Percentiles rank a stretch among this genome's conserved stretches.
Evolutionary conservation across 2,888 invertebrate genomes (phyloP).

Genomic region (Noctuana brunneofusca): DNA sequence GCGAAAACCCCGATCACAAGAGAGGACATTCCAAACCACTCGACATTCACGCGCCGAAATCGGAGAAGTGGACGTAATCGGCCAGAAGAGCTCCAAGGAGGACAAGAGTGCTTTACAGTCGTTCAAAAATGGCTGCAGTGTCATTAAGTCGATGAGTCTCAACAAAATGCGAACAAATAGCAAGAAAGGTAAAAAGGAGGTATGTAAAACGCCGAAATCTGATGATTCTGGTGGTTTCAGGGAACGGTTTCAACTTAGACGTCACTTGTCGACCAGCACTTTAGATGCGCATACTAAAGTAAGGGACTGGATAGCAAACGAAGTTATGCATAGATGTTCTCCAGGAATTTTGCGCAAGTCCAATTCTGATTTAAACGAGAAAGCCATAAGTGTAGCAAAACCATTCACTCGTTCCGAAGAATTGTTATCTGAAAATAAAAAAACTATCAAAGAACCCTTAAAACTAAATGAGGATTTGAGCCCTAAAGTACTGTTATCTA

Average conservation of each 20-base stretch:
- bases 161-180: conserved; percentile 77
- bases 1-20: conserved; percentile 79
- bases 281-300: conserved; percentile 94
- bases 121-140: conserved; percentile 81
- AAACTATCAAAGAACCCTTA: conserved; percentile 49
- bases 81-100: conserved; percentile 72
- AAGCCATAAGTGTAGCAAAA: conserved; percentile 54
- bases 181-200: conserved; percentile 79
- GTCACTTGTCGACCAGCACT: conserved; percentile 90
- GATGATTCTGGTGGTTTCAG: conserved; percentile 83
- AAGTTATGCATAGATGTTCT: conserved; percentile 88
- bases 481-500: conserved; percentile 50
- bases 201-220: conserved; percentile 81
- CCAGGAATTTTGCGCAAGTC: conserved; percentile 85
- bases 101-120: conserved; percentile 71
- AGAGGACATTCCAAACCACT: conserved; percentile 69
- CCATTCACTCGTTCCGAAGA: conserved; percentile 76
- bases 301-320: conserved; percentile 92
- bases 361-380: conserved; percentile 64
- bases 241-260: conserved; percentile 84
- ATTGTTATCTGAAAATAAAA: conserved; percentile 64
- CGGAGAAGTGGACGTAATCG: conserved; percentile 75
- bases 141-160: conserved; percentile 82
- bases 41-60: conserved; percentile 77
- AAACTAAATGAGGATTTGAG: conserved; percentile 49